Conservation (phyloP, 2,113 vertebrate species). For the Saccopteryx leptura region DNA sequence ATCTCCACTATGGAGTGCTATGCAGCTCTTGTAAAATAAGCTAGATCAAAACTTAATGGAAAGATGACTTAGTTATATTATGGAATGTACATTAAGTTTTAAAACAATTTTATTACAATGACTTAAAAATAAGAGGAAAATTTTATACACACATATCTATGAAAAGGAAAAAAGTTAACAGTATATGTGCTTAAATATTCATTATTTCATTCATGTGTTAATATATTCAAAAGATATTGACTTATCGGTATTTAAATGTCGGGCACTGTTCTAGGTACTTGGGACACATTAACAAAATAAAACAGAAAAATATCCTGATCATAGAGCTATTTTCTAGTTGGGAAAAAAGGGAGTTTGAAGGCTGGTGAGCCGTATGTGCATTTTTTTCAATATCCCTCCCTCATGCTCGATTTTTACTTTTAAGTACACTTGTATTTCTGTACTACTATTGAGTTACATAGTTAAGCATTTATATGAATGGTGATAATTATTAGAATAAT, state of each 20-base stretch:
- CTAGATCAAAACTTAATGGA: background rate
- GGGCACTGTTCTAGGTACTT: background rate
- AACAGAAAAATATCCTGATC: background rate
- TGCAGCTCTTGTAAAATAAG: background rate
- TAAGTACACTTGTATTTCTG: background rate
- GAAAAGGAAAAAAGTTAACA: background rate
- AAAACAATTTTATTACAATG: background rate
- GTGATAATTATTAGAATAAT: background rate
- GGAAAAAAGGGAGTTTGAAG: background rate
- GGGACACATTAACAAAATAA: background rate
- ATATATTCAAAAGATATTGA: background rate
- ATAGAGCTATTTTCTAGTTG: background rate
- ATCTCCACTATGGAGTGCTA: background rate
- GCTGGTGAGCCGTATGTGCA: background rate
- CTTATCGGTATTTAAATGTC: background rate
- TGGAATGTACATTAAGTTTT: background rate
- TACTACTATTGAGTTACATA: background rate
- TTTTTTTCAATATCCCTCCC: background rate
- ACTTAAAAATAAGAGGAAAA: background rate
- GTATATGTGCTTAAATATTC: background rate
- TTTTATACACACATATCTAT: background rate
- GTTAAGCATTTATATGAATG: background rate
- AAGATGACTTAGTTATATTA: background rate
- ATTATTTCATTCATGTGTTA: slow-evolving; percentile 7
- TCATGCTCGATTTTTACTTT: background rate